Evolutionary conservation across 2,113 vertebrate species (phyloP).

Genomic region (Perognathus longimembris): DNA sequence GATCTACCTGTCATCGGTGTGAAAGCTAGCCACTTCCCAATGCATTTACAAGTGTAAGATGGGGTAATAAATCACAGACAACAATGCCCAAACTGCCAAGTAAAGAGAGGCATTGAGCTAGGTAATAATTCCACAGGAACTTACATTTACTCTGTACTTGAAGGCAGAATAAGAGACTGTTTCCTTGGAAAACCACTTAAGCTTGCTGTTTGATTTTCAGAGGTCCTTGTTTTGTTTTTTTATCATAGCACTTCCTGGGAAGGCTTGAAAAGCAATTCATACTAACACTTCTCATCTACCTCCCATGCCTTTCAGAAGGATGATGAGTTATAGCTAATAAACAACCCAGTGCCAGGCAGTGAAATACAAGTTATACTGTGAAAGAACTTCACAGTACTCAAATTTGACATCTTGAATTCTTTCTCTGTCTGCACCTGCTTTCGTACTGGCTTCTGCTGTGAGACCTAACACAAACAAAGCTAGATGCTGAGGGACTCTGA

Average conservation of each 20-base stretch:
- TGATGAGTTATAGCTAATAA: slow-evolving; percentile 52
- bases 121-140: slow-evolving; percentile 13
- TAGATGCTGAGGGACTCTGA: not conserved
- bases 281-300: slow-evolving; percentile 44
- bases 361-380: slow-evolving; percentile 7
- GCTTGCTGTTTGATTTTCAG: slow-evolving; percentile 47
- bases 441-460: not conserved
- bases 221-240: slow-evolving; percentile 44
- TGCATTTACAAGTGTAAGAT: not conserved
- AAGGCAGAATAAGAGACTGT: slow-evolving; percentile 41
- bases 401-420: slow-evolving; percentile 23
- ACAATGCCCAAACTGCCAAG: not conserved
- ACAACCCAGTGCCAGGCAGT: not conserved
- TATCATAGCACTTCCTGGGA: slow-evolving; percentile 48
- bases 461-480: slow-evolving; percentile 40
- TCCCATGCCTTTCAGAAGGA: slow-evolving; percentile 20
- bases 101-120: not conserved
- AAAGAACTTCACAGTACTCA: slow-evolving; percentile 6
- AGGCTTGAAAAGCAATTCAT: slow-evolving; percentile 54
- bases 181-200: slow-evolving; percentile 59
- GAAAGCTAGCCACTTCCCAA: not conserved
- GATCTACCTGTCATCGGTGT: not conserved
- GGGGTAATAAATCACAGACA: not conserved
- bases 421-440: not conserved
- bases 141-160: not conserved